Base-by-base conservation (phyloP, 2,797 vertebrate genomes). In the Champsocephalus esox region DNA sequence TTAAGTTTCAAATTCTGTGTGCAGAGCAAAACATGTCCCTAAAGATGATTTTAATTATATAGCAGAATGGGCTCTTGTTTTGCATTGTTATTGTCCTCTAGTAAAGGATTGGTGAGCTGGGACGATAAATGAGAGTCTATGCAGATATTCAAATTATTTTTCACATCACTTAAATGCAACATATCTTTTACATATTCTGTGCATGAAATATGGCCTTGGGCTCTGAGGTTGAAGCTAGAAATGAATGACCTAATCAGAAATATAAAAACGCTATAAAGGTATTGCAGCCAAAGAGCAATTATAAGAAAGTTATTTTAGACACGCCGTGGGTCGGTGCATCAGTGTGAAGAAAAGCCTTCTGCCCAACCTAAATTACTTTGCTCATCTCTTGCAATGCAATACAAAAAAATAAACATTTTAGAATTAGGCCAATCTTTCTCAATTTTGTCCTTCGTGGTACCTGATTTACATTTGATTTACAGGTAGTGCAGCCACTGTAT, bases 11-110 rank as follows among this genome's bases (percentile, higher is more conserved):
- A 82, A 91, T 90, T 88, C 90, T 87, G 88, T 90, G 91, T 91
- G 89, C 90, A 88, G 91, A 86, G 87, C 87, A 92, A 93, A 93
- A 90, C 86, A 89, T 84, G 88, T 94, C 90, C 93, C 92, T 82
- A 75, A 93, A 93, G 93, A 93, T 92, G 79, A 88, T 89, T 94
- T 92, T 92, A 94, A 93, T 95, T 92, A 91, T 81, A 92, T 78
- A 82, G 83, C 76, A 90, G 87, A 90, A 88, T 87, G 79, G 87
- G 89, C 70, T 89, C 79, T 82, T 89, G 85, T 91, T 93, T 88
- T 86, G 90, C 90, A 92, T 85, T 90, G 86, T 93, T 92, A 92
- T 91, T 92, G 90, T 90, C 82, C 83, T 81, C 59, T 69, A 38
- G 78, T 87, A 88, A 88, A 88, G 82, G 92, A 86, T 75, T 70